Base-by-base conservation (phyloP, 2,888 invertebrate genomes). In the Ptychoptera contaminata region DNA sequence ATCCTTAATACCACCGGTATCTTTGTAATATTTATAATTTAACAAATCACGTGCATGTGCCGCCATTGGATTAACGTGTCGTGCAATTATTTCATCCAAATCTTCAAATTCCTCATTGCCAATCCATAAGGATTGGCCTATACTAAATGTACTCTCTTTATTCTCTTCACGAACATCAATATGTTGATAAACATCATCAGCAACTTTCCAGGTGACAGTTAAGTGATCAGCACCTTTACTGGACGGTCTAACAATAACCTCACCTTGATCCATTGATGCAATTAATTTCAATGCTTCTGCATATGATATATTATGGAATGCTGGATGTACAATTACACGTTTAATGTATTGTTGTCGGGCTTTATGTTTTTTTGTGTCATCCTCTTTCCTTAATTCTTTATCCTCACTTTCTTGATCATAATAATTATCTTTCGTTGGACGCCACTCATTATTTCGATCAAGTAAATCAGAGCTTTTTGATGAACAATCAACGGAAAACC, bases 141-240 rank as follows among this genome's bases (percentile, higher is more conserved):
- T 69, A 45, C 93, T 92, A 62, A 96, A 98, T 0, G 87, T 84
- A 61, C 97, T 96, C 58, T 90, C 86, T 68, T 98, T 98, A 11
- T 91, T 91, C 59, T 93, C 87, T 64, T 98, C 98, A 40, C 82
- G 73, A 0, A 98, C 82, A 60, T 96, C 96, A 47, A 99, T 91
- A 60, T 99, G 97, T 61, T 96, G 94, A 59, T 87, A 87, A 52
- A 98, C 84, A 16, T 82, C 82, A 41, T 94, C 88, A 0, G 87
- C 77, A 2, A 98, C 93, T 66, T 99, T 99, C 98, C 98, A 99
- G 0, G 97, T 97, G 2, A 94, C 91, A 0, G 97, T 97, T 50
- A 99, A 67, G 65, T 94, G 94, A 63, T 97, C 91, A 1, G 83
- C 77, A 37, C 93, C 94, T 75, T 97, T 96, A 62, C 94, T 94